phyloP scores from a whole-genome alignment of 2,797 vertebrate species.

The Siniperca undulata region DNA sequence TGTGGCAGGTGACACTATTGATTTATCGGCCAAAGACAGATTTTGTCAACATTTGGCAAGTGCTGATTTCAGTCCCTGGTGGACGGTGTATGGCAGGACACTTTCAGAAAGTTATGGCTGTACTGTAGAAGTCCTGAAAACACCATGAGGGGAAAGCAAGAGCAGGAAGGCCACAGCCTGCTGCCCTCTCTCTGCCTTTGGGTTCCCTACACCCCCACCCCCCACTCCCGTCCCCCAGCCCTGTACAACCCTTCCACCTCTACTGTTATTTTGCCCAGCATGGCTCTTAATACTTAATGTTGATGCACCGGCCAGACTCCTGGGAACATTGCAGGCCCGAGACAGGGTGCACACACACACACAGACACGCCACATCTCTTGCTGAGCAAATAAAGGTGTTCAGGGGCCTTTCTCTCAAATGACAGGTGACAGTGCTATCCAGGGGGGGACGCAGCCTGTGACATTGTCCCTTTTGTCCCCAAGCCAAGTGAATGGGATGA shows the following conservation, averaged over 20 bases:
- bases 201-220: neutral
- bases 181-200: conserved; percentile 40
- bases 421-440: conserved; percentile 64
- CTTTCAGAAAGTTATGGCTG: conserved; percentile 22
- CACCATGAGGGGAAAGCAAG: conserved; percentile 10
- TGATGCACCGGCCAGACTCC: conserved; percentile 54
- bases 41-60: conserved; percentile 29
- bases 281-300: conserved; percentile 68
- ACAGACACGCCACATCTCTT: conserved; percentile 21
- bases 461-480: conserved; percentile 59
- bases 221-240: neutral
- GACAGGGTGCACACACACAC: conserved; percentile 6
- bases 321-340: conserved; percentile 36
- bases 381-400: conserved; percentile 70
- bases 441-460: conserved; percentile 25
- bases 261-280: conserved; percentile 64
- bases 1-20: conserved; percentile 47
- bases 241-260: conserved; percentile 46
- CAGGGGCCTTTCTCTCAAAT: conserved; percentile 62
- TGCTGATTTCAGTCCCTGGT: conserved; percentile 34
- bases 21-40: conserved; percentile 49
- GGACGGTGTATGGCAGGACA: neutral
- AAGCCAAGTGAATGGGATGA: conserved; percentile 52
- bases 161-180: neutral
- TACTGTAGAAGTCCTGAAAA: conserved; percentile 16